Percentiles rank a stretch among this genome's conserved stretches.
Conservation (phyloP, 2,888 invertebrate genomes). For the Drosophila prostipennis region DNA sequence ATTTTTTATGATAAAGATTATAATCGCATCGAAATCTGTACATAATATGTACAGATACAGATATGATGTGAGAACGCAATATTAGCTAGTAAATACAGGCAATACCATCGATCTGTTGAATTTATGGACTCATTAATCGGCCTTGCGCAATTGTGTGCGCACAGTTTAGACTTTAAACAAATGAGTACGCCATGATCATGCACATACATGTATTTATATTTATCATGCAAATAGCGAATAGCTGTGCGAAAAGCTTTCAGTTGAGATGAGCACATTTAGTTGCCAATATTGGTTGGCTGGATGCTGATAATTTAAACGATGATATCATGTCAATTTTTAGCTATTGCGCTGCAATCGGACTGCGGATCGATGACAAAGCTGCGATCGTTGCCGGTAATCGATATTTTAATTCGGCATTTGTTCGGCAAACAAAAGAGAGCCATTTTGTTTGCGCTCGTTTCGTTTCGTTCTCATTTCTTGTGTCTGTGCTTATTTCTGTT, state of each 20-base stretch:
- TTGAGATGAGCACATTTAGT: constrained; percentile 20
- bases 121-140: constrained; percentile 33
- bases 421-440: constrained; percentile 15
- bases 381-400: constrained; percentile 34
- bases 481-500: constrained; percentile 45
- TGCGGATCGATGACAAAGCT: constrained; percentile 16
- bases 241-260: constrained; percentile 38
- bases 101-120: constrained; percentile 26
- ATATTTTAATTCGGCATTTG: constrained; percentile 20
- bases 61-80: not conserved
- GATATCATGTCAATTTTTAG: constrained; percentile 73
- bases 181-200: constrained; percentile 32
- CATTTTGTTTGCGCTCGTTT: constrained; percentile 38
- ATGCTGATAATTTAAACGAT: constrained; percentile 51
- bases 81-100: constrained; percentile 12
- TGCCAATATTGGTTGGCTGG: constrained; percentile 36
- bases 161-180: constrained; percentile 24
- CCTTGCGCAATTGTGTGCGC: constrained; percentile 16
- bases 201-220: constrained; percentile 11
- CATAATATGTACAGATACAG: not conserved
- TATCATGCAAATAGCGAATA: constrained; percentile 28
- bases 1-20: not conserved
- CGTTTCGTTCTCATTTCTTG: constrained; percentile 18
- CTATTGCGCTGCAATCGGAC: constrained; percentile 11
- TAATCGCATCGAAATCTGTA: not conserved